Conservation (phyloP, 1,140 invertebrate genomes). For the Zaprionus kolodkinae region DNA sequence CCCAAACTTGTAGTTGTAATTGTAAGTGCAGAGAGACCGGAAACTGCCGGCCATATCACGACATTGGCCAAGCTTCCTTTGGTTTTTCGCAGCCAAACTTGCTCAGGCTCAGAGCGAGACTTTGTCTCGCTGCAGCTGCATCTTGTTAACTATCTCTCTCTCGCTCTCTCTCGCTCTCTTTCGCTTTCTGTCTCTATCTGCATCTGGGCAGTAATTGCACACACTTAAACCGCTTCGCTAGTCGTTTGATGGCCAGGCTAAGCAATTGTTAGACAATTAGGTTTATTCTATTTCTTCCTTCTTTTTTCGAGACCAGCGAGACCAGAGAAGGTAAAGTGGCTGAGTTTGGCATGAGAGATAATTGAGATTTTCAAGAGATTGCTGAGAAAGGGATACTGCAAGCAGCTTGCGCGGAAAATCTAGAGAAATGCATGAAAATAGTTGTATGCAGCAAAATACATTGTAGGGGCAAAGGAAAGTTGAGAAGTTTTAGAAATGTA, state of each 20-base stretch:
- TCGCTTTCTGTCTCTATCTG: conserved; percentile 43
- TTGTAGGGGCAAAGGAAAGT: neutral
- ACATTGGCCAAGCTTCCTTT: conserved; percentile 30
- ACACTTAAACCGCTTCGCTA: conserved; percentile 77
- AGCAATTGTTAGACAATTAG: conserved; percentile 79
- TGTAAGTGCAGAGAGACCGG: conserved; percentile 49
- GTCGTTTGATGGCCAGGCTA: conserved; percentile 57
- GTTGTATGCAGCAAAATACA: neutral
- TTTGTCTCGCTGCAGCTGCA: conserved; percentile 38
- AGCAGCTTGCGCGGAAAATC: neutral
- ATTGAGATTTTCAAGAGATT: conserved; percentile 14
- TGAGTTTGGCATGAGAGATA: conserved; percentile 11
- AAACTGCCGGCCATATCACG: conserved; percentile 61
- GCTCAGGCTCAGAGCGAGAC: neutral
- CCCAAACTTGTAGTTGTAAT: conserved; percentile 69
- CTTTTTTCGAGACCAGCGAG: neutral
- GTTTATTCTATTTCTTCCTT: conserved; percentile 33
- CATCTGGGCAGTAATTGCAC: conserved; percentile 74
- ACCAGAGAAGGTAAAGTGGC: conserved; percentile 17
- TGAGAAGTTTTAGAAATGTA: no score
- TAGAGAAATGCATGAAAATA: neutral
- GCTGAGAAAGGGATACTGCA: neutral
- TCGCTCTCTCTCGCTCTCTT: no score
- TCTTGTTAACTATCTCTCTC: conserved; percentile 24
- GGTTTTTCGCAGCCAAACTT: conserved; percentile 10